phyloP scores from a whole-genome alignment of 1,140 invertebrate genomes.

The Drosophila nikananu region DNA sequence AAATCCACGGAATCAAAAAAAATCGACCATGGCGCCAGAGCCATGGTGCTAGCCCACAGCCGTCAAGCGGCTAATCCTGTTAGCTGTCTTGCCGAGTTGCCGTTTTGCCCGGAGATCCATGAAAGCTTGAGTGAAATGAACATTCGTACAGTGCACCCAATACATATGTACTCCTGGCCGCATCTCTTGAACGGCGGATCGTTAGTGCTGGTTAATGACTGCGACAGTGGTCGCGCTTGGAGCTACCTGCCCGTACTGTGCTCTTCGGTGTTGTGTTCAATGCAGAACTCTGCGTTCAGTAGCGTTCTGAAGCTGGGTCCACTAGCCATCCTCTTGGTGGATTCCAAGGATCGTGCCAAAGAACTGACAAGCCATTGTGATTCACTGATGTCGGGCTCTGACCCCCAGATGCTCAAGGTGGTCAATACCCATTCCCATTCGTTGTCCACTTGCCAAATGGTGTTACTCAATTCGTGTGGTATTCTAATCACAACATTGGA shows the following conservation, averaged over 20 bases:
- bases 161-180: slow-evolving; percentile 56
- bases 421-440: slow-evolving; percentile 33
- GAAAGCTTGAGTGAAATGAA: slow-evolving; percentile 7
- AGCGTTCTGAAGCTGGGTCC: slow-evolving; percentile 21
- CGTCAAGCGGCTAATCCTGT: neutral
- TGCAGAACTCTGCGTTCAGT: neutral
- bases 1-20: neutral
- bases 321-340: slow-evolving; percentile 49
- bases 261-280: slow-evolving; percentile 20
- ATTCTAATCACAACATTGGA: slow-evolving; percentile 48
- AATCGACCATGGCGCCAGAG: neutral
- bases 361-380: slow-evolving; percentile 13
- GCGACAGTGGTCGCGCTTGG: slow-evolving; percentile 46
- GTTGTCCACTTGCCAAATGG: neutral
- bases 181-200: slow-evolving; percentile 49
- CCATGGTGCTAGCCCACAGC: slow-evolving; percentile 45
- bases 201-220: slow-evolving; percentile 27
- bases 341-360: slow-evolving; percentile 17
- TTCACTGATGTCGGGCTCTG: slow-evolving; percentile 25
- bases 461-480: slow-evolving; percentile 57
- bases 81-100: neutral
- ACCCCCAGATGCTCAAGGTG: slow-evolving; percentile 17
- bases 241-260: slow-evolving; percentile 56
- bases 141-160: neutral
- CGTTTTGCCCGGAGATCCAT: slow-evolving; percentile 7